Evolutionary conservation across 2,113 vertebrate genomes (phyloP).

Genomic region (Sebastes fasciatus): DNA sequence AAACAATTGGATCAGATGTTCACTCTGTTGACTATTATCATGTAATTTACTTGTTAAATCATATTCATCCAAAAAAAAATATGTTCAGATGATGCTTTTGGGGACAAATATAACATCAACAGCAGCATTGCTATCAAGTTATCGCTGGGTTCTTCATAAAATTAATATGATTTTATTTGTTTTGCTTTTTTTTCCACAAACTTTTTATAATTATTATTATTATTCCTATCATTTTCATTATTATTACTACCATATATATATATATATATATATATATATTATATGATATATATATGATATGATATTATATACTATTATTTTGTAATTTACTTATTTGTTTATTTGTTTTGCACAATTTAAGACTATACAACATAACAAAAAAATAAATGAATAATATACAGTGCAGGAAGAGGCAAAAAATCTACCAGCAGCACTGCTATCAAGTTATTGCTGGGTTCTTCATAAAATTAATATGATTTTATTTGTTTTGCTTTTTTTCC

Average conservation of each 20-base stretch:
- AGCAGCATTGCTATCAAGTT: too few relatives aligned
- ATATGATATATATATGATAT: too few relatives aligned
- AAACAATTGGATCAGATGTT: background rate
- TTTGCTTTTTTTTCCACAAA: slow-evolving; percentile 79
- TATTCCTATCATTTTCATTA: background rate
- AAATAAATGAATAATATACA: too few relatives aligned
- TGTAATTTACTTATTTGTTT: too few relatives aligned
- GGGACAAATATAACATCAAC: too few relatives aligned
- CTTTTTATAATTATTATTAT: slow-evolving; percentile 57
- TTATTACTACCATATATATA: slow-evolving; percentile 54
- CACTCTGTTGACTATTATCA: background rate
- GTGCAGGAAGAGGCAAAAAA: background rate
- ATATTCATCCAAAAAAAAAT: background rate
- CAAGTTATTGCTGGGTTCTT: background rate
- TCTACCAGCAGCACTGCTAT: background rate
- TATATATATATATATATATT: too few relatives aligned
- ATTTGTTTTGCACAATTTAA: too few relatives aligned
- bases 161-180: slow-evolving; percentile 66
- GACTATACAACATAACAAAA: too few relatives aligned
- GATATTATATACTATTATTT: too few relatives aligned
- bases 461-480: too few relatives aligned
- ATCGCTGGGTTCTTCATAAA: slow-evolving; percentile 37
- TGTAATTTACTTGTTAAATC: background rate
- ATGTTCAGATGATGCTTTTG: background rate
- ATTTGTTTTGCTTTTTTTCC: too few relatives aligned